Base-by-base conservation (phyloP, 2,113 vertebrate species). In the Tricholaema leucomelas region DNA sequence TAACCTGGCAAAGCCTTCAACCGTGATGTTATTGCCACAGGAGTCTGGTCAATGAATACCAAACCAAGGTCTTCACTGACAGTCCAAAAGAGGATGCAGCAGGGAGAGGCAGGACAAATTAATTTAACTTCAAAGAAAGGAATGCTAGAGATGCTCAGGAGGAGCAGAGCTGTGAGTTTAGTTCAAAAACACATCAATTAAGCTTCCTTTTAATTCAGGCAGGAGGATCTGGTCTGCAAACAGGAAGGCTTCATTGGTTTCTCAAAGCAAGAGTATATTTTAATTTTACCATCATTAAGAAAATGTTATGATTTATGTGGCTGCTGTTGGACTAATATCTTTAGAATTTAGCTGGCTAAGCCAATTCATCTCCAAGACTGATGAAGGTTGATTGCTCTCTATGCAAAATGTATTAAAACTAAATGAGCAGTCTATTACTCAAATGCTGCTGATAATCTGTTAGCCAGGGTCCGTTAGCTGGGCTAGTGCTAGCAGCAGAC, bases 381-480 rank as follows among this genome's bases (percentile, higher is more conserved):
- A 99, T 99, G 98, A 98, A 98, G 97, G 98, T 96, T 98, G 98
- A 98, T 98, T 98, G 98, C 98, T 99, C 98, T 99, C 98, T 98
- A 98, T 98, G 98, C 98, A 98, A 99, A 99, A 99, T 97, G 97
- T 98, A 99, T 99, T 98, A 98, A 98, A 98, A 98, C 98, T 98
- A 99, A 99, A 99, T 98, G 98, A 98, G 98, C 98, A 99, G 98
- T 99, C 98, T 98, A 99, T 99, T 99, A 99, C 98, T 99, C 98
- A 99, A 98, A 95, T 4, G 82, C 91, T 94, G 90, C 97, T 98
- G 98, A 98, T 98, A 98, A 99, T 99, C 98, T 96, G 98, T 98
- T 99, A 98, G 98, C 98, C 98, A 98, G 98, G 98, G 97, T 98
- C 97, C 97, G 97, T 98, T 98, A 98, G 98, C 97, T 98, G 98